Conservation (phyloP, 2,797 vertebrate species). For the Anguilla anguilla region DNA sequence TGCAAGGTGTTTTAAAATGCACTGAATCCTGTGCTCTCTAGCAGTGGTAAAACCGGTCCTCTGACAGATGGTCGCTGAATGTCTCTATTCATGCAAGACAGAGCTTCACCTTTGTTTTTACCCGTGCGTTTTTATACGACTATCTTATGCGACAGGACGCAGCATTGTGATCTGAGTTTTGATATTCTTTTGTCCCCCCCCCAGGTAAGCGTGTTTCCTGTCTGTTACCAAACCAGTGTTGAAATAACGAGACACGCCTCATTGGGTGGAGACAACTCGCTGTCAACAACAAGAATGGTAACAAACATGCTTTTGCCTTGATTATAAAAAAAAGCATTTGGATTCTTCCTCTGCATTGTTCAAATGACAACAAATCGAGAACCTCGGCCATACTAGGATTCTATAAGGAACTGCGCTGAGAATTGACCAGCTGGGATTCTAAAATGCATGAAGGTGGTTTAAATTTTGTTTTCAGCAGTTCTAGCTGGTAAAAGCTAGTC, state of each 20-base stretch:
- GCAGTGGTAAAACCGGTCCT: not conserved
- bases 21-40: not conserved
- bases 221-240: slow-evolving; percentile 31
- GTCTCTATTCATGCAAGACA: not conserved
- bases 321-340: not conserved
- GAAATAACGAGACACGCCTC: slow-evolving; percentile 18
- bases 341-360: not conserved
- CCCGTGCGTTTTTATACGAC: not conserved
- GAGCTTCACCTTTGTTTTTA: slow-evolving; percentile 34
- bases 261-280: not conserved
- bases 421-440: no score
- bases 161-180: not conserved
- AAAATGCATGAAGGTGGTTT: no score
- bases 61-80: not conserved
- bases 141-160: not conserved
- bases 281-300: not conserved
- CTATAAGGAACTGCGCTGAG: not conserved
- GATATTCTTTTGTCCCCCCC: slow-evolving; percentile 29
- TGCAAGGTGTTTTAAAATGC: not conserved
- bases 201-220: slow-evolving; percentile 48
- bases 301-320: not conserved
- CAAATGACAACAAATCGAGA: not conserved
- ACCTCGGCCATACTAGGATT: not conserved
- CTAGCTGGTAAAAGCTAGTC: no score
- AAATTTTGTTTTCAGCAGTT: no score